Conservation (phyloP, 2,113 vertebrate species). For the Polypterus bichir region DNA sequence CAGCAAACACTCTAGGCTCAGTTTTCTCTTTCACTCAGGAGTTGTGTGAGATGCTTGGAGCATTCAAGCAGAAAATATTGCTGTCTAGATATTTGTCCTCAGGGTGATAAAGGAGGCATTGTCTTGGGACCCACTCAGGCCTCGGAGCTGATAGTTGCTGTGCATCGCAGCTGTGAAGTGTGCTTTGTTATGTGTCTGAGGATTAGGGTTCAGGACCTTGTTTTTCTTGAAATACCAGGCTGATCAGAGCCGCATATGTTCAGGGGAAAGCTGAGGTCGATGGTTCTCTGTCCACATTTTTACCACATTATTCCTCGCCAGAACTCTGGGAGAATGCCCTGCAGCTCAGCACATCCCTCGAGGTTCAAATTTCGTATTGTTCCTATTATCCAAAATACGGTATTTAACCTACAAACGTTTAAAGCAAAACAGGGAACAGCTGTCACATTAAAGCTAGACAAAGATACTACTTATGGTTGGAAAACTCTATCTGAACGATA, state of each 20-base stretch:
- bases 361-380: conserved; percentile 23
- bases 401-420: conserved; percentile 37
- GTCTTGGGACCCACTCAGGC: conserved; percentile 79
- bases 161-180: conserved; percentile 83
- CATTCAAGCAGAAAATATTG: conserved; percentile 85
- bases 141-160: conserved; percentile 63
- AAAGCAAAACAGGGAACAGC: conserved; percentile 33
- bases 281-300: conserved; percentile 71
- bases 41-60: conserved; percentile 61
- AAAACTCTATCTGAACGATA: conserved; percentile 27
- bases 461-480: conserved; percentile 24
- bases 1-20: conserved; percentile 70
- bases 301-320: conserved; percentile 71
- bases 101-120: conserved; percentile 82
- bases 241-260: conserved; percentile 75
- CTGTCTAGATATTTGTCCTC: conserved; percentile 91
- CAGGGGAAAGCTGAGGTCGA: conserved; percentile 62
- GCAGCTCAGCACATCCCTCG: conserved; percentile 52
- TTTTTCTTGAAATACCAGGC: conserved; percentile 82
- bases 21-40: conserved; percentile 66
- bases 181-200: conserved; percentile 82
- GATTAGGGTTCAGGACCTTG: conserved; percentile 80
- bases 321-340: conserved; percentile 67
- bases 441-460: conserved; percentile 30
- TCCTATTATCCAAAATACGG: conserved; percentile 35